Conservation (phyloP, 30 jellyfish, hydroid and myxozoan species). For the Turritopsis dohrnii region DNA sequence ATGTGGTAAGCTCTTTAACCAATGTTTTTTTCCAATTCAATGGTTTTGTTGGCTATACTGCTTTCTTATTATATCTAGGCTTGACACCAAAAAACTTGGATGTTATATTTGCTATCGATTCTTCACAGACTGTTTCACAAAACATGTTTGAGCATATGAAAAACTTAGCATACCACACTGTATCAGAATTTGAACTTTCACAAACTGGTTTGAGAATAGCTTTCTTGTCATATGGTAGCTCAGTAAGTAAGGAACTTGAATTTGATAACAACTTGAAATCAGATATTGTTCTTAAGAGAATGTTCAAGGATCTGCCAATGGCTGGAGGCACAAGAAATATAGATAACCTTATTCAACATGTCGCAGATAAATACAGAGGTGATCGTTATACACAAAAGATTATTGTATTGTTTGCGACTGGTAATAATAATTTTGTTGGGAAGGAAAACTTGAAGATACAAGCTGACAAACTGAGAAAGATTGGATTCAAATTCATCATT, state of each 20-base stretch:
- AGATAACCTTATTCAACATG: neutral
- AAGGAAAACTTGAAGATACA: neutral
- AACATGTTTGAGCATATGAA: slow-evolving; percentile 43
- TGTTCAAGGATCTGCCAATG: neutral
- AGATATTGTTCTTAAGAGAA: neutral
- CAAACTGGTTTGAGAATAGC: neutral
- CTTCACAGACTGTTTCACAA: slow-evolving; percentile 22
- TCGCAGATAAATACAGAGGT: neutral
- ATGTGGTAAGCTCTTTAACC: slow-evolving; percentile 38
- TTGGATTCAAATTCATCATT: slow-evolving; percentile 46
- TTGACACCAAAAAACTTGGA: slow-evolving; percentile 12
- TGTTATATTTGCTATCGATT: slow-evolving; percentile 33
- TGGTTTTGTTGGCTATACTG: no score
- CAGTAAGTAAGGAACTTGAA: slow-evolving; percentile 11
- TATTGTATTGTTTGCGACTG: neutral
- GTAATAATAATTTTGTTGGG: neutral
- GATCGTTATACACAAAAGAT: neutral
- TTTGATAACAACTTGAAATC: neutral
- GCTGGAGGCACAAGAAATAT: slow-evolving; percentile 28
- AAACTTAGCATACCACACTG: slow-evolving; percentile 14
- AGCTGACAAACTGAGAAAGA: neutral
- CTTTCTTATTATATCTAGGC: no score
- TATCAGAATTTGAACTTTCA: neutral
- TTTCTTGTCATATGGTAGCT: slow-evolving; percentile 6
- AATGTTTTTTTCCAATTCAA: neutral